phyloP scores from a whole-genome alignment of 2,888 invertebrate genomes.

The Peribatodes rhomboidaria region DNA sequence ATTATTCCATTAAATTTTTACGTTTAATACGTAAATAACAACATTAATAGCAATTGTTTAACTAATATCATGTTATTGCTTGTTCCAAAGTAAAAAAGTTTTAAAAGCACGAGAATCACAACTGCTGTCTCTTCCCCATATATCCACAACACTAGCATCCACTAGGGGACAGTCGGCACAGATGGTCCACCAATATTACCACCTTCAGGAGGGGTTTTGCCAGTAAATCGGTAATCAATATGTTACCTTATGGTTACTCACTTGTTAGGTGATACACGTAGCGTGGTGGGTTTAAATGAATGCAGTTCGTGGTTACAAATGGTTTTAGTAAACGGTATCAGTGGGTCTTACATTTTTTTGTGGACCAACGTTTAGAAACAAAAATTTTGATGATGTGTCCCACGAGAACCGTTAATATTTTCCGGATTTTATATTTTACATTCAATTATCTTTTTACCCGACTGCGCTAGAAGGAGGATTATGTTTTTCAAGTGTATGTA shows the following conservation, averaged over 20 bases:
- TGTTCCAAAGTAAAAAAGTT: conserved; percentile 5
- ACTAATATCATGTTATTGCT: neutral
- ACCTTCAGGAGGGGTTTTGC: conserved; percentile 66
- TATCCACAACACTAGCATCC: conserved; percentile 36
- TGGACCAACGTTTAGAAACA: neutral
- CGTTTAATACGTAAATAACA: too few species aligned
- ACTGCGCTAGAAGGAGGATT: too few species aligned
- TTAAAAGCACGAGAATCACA: conserved; percentile 38
- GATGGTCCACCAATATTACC: conserved; percentile 79
- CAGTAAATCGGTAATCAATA: conserved; percentile 77
- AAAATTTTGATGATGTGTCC: too few species aligned
- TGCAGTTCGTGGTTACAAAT: neutral
- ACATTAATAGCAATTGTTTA: too few species aligned
- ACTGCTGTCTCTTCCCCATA: conserved; percentile 39
- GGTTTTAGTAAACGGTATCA: too few species aligned
- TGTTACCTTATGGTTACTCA: conserved; percentile 43
- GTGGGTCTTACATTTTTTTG: too few species aligned
- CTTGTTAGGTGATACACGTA: conserved; percentile 17
- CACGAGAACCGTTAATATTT: too few species aligned
- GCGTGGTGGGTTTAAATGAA: neutral
- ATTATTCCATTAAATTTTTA: too few species aligned
- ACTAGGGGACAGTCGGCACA: conserved; percentile 69
- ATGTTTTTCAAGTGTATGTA: too few species aligned
- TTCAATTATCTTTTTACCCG: too few species aligned
- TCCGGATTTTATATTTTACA: too few species aligned